phyloP scores from a whole-genome alignment of 2,797 vertebrate genomes.

The Acanthopagrus latus region DNA sequence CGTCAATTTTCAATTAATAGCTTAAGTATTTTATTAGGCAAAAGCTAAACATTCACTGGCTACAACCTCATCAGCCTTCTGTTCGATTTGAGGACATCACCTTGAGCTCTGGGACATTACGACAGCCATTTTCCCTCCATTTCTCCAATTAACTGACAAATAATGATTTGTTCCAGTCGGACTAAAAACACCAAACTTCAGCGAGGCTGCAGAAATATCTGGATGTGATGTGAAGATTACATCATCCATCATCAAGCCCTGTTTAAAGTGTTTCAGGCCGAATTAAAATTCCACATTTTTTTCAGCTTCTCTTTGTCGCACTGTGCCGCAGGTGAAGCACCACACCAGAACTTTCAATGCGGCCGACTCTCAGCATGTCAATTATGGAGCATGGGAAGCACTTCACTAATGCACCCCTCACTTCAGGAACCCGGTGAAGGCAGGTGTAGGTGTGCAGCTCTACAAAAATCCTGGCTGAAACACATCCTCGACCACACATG shows the following conservation, averaged over 20 bases:
- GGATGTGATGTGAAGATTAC: background rate
- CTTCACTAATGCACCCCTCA: constrained; percentile 32
- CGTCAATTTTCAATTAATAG: too few species aligned
- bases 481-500: constrained; percentile 60
- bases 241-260: too few species aligned
- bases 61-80: too few species aligned
- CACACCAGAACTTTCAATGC: constrained; percentile 13
- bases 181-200: background rate
- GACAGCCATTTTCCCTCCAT: background rate
- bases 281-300: background rate
- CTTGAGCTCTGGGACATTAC: background rate
- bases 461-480: constrained; percentile 48
- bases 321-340: constrained; percentile 26
- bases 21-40: too few species aligned
- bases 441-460: constrained; percentile 66
- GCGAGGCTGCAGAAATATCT: background rate
- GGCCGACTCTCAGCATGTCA: constrained; percentile 25
- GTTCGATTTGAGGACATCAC: background rate
- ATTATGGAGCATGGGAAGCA: constrained; percentile 40
- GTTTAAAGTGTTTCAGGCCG: background rate
- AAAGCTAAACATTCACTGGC: background rate
- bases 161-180: background rate
- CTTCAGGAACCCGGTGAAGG: constrained; percentile 40
- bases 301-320: constrained; percentile 6
- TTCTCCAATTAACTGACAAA: too few species aligned